Evolutionary conservation across 1,140 invertebrate species (phyloP), one percentile per base, ranked within the genome.

Genomic region (Uloborus diversus): DNA sequence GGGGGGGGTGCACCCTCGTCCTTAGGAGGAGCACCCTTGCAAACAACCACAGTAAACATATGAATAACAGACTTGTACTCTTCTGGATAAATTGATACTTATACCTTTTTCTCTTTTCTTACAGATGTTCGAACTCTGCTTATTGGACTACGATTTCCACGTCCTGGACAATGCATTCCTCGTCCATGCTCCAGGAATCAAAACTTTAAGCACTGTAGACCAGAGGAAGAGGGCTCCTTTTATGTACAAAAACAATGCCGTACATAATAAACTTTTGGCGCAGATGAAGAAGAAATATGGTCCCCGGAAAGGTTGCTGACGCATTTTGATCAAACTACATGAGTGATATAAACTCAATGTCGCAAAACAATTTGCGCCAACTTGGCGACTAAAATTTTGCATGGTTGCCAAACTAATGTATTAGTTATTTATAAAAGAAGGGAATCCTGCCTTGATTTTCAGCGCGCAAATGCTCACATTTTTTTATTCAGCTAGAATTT

Each of bases 91-190:
- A 37, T 28, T 73, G 17, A 75, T 37, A 27, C 35, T 17, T 62
- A 17, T 4, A 3, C 20, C 28, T 11, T 76, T 37, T 56, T 1
- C 56, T 56, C 13, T 75, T 65, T 33, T 68, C 79, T 88, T 86
- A 25, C 84, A 94, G 92, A 94, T 94, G 92, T 87, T 92, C 82
- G 92, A 94, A 86, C 90, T 94, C 88, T 94, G 93, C 85, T 89
- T 94, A 62, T 86, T 92, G 85, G 90, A 90, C 80, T 94, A 94
- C 85, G 89, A 90, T 37, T 89, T 94, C 84, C 89, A 93, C n/a
- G 89, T 94, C 23, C 84, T 94, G 33, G 92, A 94, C 79, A 92
- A 92, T 32, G 92, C 91, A 1, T 94, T 93, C 85, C 88, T 94
- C n/a, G 91, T 93, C 1, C 93, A 94, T 84, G 90, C 91, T 37